These are phyloP conservation scores for Pempheris klunzingeri DNA, from an alignment of 2,797 vertebrate species.

Conservation along the genomic window DNA sequence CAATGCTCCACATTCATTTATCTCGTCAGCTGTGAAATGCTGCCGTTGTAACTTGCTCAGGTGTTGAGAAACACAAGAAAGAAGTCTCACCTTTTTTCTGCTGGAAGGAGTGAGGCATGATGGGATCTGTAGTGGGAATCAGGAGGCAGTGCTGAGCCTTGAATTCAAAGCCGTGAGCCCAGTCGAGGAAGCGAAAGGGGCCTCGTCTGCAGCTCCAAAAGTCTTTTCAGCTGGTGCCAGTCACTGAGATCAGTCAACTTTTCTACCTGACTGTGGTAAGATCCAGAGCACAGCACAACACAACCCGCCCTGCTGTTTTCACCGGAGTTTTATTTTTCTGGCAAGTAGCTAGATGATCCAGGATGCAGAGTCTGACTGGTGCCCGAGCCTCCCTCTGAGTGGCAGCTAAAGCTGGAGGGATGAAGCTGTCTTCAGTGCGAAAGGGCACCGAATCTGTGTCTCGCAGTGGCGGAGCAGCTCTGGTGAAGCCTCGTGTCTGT, in stretches of 20 bases:
- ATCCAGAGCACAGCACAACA: slow-evolving; percentile 57
- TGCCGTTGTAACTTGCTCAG: neutral
- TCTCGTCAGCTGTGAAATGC: neutral
- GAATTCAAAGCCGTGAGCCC: slow-evolving; percentile 52
- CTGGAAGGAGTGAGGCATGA: slow-evolving; percentile 85
- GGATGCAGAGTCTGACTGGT: slow-evolving; percentile 57
- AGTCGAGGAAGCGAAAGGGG: slow-evolving; percentile 56
- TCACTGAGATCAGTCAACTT: slow-evolving; percentile 49
- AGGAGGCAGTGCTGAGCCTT: slow-evolving; percentile 47
- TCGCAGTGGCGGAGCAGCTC: slow-evolving; percentile 55
- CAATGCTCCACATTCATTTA: neutral
- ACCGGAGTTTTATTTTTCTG: slow-evolving; percentile 53
- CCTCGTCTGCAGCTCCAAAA: slow-evolving; percentile 50
- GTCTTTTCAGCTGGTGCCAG: slow-evolving; percentile 42
- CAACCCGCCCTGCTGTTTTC: slow-evolving; percentile 33
- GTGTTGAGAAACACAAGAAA: slow-evolving; percentile 31
- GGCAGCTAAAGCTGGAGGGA: slow-evolving; percentile 63
- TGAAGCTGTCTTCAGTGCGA: slow-evolving; percentile 66
- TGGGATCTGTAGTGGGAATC: slow-evolving; percentile 77
- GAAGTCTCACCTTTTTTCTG: slow-evolving; percentile 83
- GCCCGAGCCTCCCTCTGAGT: slow-evolving; percentile 42
- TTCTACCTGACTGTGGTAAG: slow-evolving; percentile 45
- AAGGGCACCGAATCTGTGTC: slow-evolving; percentile 46
- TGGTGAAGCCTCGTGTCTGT: slow-evolving; percentile 67
- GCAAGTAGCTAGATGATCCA: slow-evolving; percentile 54